A percentile compares a stretch with the other conserved stretches of the same genome.
Conservation (phyloP, 1,140 invertebrate species). For the Eupeodes corollae region DNA sequence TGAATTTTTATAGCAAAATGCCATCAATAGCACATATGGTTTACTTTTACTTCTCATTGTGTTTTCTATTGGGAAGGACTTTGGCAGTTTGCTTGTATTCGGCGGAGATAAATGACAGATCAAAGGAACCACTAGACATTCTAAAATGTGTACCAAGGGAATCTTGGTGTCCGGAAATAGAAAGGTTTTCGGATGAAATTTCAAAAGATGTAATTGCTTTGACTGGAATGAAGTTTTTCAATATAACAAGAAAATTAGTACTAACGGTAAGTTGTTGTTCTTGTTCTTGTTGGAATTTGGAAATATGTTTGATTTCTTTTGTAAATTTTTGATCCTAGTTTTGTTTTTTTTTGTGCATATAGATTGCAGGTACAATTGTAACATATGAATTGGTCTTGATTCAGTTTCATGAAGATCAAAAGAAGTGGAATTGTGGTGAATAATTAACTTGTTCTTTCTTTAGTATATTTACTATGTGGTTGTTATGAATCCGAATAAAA, state of each 20-base stretch:
- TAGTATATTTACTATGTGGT: too few relatives aligned
- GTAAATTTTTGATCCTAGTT: conserved; percentile 1
- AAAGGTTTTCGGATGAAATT: conserved; percentile 45
- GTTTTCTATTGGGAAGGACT: conserved; percentile 46
- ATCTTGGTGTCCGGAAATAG: conserved; percentile 44
- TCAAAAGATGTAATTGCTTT: conserved; percentile 44
- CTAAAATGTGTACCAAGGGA: conserved; percentile 44
- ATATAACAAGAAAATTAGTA: conserved; percentile 48
- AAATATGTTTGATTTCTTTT: conserved; percentile 4
- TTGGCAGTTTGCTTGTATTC: conserved; percentile 45
- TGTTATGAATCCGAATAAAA: too few relatives aligned
- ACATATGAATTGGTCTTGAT: conserved; percentile 52
- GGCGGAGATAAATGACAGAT: conserved; percentile 49
- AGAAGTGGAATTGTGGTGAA: conserved; percentile 22
- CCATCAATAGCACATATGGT: conserved; percentile 28
- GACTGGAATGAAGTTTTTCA: conserved; percentile 50
- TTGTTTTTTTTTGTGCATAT: conserved; percentile 18
- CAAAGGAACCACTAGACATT: conserved; percentile 41
- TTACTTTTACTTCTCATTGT: conserved; percentile 54
- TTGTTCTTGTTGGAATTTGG: conserved; percentile 4
- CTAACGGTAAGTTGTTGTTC: conserved; percentile 26
- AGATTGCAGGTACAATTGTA: conserved; percentile 47
- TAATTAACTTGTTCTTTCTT: too few relatives aligned
- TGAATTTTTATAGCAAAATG: conserved; percentile 19
- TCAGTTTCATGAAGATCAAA: conserved; percentile 31